Evolutionary conservation across 2,797 vertebrate species (phyloP), one percentile per base, ranked within the genome.

Genomic region (Typhlichthys eigenmanni): DNA sequence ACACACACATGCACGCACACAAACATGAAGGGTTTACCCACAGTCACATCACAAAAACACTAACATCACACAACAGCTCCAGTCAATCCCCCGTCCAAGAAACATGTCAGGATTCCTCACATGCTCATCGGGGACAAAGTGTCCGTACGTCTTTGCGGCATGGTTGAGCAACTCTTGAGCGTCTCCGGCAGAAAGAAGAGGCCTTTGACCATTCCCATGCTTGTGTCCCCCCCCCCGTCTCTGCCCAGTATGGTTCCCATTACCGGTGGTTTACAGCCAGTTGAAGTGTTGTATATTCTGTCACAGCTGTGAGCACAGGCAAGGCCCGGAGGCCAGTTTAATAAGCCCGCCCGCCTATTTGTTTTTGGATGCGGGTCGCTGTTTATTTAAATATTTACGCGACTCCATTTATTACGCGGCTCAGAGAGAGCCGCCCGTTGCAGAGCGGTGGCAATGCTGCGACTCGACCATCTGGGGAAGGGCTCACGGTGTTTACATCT

Each of bases 351-450:
- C 47, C 7, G 65, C 72, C 68, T 87, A 89, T 87, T 89, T 88
- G 82, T 86, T 90, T 38, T 89, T 88, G 76, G 85, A 88, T 82
- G 85, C 79, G 71, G 66, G 71, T 77, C 65, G 4, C 49, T 89
- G 84, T 89, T 90, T 90, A 81, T 91, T 88, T 88, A 83, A 88
- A 89, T 87, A 87, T 88, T 86, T 84, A 88, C 50, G 46, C 68
- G 58, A 74, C 55, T 78, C 75, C 67, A 85, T 86, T 86, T 77
- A 78, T 86, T 83, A 78, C 45, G 58, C 10, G 51, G 34, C 59
- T 62, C 34, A 10, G 32, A 19, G 47, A 56, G 46, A 60, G 53
- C 51, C 43, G 47, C 46, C 43, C 62, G 49, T 51, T 62, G 58
- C 13, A 55, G 6, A 0, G 11, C 48, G 60, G 56, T 47, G 60